Evolutionary conservation across 2,888 invertebrate genomes (phyloP).

Genomic region (Agrochola lychnidis): DNA sequence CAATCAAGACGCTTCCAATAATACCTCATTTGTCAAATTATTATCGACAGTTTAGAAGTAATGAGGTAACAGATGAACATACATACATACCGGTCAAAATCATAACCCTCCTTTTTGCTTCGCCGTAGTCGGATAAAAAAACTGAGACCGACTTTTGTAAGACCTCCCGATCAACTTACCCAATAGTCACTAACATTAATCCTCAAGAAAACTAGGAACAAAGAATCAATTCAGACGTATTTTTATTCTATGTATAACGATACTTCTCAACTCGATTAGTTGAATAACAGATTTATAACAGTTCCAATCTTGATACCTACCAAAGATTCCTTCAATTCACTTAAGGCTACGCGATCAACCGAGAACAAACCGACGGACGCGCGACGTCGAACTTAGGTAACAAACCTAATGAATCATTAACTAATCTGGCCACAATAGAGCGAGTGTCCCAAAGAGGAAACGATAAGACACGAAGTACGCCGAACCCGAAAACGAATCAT

Average conservation of each 20-base stretch:
- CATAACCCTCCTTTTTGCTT: no score
- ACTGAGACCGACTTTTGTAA: neutral
- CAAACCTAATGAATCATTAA: slow-evolving; percentile 82
- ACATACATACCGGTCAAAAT: no score
- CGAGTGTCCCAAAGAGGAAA: slow-evolving; percentile 83
- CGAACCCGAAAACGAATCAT: slow-evolving; percentile 83
- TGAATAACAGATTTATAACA: slow-evolving; percentile 8
- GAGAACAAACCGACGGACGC: slow-evolving; percentile 21
- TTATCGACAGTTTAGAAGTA: no score
- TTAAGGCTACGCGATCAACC: slow-evolving; percentile 46
- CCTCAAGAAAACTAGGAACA: neutral
- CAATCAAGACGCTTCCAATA: no score
- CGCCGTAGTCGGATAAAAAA: no score
- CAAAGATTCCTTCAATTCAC: slow-evolving; percentile 46
- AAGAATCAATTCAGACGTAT: slow-evolving; percentile 4
- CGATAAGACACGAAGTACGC: slow-evolving; percentile 79
- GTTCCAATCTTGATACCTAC: slow-evolving; percentile 28
- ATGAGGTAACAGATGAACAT: no score
- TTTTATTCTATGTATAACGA: slow-evolving; percentile 28
- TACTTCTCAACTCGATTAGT: slow-evolving; percentile 37
- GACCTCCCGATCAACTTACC: neutral
- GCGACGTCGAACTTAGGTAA: slow-evolving; percentile 51
- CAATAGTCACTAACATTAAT: no score
- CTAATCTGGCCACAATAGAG: slow-evolving; percentile 83
- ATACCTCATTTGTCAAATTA: no score